Percentiles rank a stretch among this genome's conserved stretches.
phyloP scores from a whole-genome alignment of 2,113 vertebrate species.

The Podocnemis expansa region DNA sequence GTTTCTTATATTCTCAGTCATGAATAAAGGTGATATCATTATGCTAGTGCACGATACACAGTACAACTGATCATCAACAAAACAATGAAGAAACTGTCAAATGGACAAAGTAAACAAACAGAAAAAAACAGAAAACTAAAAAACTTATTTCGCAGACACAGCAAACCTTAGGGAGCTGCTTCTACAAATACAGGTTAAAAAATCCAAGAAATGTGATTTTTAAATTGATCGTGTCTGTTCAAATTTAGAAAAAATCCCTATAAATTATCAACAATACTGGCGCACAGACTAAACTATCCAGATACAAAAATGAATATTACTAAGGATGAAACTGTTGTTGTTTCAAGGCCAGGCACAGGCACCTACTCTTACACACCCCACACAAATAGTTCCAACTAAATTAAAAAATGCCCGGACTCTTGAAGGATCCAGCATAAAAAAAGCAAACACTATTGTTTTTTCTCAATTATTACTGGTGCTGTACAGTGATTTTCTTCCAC shows the following conservation, averaged over 20 bases:
- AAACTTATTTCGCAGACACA: background rate
- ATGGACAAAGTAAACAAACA: background rate
- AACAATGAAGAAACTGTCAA: background rate
- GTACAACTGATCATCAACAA: background rate
- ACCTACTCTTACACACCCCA: no score
- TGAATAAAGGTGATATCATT: background rate
- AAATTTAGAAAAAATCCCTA: background rate
- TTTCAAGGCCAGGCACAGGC: background rate
- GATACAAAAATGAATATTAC: background rate
- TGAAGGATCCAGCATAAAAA: background rate
- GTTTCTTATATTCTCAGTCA: background rate
- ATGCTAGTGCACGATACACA: background rate
- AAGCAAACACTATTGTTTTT: background rate
- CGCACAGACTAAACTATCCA: background rate
- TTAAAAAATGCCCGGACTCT: background rate
- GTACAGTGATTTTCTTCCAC: background rate
- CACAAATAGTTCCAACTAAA: background rate
- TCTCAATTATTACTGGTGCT: background rate
- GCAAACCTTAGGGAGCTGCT: background rate
- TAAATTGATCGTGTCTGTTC: background rate
- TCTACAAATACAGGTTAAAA: background rate
- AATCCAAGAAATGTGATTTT: background rate
- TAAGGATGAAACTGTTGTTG: background rate
- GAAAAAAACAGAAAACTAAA: background rate
- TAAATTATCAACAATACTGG: background rate